Percentiles rank a stretch among this genome's conserved stretches.
Conservation (phyloP, 2,888 invertebrate genomes). For the Ceriagrion tenellum region DNA sequence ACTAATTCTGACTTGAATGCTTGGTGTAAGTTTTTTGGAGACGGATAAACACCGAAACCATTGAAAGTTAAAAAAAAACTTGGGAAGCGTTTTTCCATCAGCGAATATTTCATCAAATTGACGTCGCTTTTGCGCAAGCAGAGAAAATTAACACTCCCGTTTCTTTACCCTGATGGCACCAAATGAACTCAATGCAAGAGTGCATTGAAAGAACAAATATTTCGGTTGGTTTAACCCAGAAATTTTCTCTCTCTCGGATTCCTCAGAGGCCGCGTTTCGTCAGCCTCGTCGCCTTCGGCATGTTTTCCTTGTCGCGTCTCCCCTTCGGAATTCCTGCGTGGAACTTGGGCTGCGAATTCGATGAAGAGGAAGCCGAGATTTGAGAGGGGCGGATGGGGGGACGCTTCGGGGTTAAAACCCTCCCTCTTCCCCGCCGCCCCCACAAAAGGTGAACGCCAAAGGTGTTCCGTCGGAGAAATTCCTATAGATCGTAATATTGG, state of each 20-base stretch:
- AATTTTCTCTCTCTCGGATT: not conserved
- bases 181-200: too few species aligned
- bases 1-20: too few species aligned
- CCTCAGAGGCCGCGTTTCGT: not conserved
- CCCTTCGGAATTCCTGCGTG: not conserved
- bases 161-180: too few species aligned
- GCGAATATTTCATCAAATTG: too few species aligned
- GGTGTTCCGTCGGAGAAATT: not conserved
- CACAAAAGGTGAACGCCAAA: not conserved
- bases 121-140: too few species aligned
- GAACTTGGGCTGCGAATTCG: not conserved
- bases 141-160: too few species aligned
- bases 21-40: too few species aligned
- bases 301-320: not conserved
- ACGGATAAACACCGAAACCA: too few species aligned
- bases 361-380: not conserved
- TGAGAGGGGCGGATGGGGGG: not conserved
- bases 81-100: too few species aligned
- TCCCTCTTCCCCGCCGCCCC: not conserved
- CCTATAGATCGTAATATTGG: not conserved
- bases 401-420: not conserved
- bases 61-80: too few species aligned
- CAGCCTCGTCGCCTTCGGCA: not conserved
- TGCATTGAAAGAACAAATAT: too few species aligned
- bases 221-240: not conserved